These are phyloP conservation scores for Drosophila meridionalis DNA, from an alignment of 2,888 invertebrate species.

Conservation along the genomic window DNA sequence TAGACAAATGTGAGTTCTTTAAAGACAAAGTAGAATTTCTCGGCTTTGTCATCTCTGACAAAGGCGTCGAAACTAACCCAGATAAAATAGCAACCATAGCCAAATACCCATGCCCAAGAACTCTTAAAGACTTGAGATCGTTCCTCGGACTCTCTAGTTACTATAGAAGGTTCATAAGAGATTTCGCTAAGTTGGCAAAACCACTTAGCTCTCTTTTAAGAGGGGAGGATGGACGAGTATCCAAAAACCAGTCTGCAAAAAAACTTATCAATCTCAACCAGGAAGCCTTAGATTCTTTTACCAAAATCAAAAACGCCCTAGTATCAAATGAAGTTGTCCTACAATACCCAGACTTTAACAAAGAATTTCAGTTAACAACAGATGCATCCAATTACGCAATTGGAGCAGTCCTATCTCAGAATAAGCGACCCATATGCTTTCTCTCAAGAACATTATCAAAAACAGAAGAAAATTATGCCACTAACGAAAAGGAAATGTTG, in stretches of 20 bases:
- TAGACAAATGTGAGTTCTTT: neutral
- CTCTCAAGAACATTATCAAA: neutral
- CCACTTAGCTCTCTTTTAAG: neutral
- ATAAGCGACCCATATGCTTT: neutral
- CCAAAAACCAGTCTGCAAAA: neutral
- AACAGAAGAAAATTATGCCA: neutral
- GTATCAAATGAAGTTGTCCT: neutral
- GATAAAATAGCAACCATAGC: constrained; percentile 10
- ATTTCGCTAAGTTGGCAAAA: constrained; percentile 21
- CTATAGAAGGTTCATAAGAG: constrained; percentile 11
- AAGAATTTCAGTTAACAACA: neutral
- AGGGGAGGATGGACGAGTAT: neutral
- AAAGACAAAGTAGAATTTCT: neutral
- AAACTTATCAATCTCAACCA: neutral
- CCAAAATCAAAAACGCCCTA: neutral
- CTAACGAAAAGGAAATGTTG: neutral
- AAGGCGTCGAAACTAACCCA: neutral
- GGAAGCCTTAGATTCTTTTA: neutral
- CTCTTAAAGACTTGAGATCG: constrained; percentile 5
- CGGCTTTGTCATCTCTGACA: constrained; percentile 5
- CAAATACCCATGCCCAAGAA: constrained; percentile 10
- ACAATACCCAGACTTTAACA: neutral
- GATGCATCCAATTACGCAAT: neutral
- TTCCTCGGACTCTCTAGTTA: constrained; percentile 13
- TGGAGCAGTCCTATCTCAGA: neutral